A percentile compares a stretch with the other conserved stretches of the same genome.
These are phyloP conservation scores for Drosophila kanekoi DNA, from an alignment of 2,888 invertebrate species.

Conservation along the genomic window DNA sequence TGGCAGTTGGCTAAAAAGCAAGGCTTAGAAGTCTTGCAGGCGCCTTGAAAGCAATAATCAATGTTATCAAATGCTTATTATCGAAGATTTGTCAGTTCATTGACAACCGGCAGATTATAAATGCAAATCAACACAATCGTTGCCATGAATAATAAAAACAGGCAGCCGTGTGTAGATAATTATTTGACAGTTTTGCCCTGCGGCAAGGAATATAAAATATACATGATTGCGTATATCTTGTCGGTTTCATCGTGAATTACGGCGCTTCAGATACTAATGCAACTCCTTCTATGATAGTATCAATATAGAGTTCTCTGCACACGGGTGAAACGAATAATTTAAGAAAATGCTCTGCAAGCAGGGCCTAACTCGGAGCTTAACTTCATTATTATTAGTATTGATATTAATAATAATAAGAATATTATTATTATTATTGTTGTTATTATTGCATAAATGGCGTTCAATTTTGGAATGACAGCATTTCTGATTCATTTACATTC, in stretches of 20 bases:
- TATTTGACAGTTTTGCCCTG: conserved; percentile 50
- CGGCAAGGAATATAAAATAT: conserved; percentile 18
- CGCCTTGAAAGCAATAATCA: conserved; percentile 32
- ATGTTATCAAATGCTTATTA: conserved; percentile 52
- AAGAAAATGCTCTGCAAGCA: no score
- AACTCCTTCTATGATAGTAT: no score
- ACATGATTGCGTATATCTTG: conserved; percentile 22
- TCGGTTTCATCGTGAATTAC: conserved; percentile 9
- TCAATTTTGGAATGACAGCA: no score
- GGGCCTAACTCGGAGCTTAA: no score
- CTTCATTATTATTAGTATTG: no score
- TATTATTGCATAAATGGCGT: no score
- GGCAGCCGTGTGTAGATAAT: conserved; percentile 55
- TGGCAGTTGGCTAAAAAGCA: not conserved
- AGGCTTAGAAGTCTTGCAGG: not conserved
- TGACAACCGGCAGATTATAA: conserved; percentile 52
- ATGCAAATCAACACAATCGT: conserved; percentile 58
- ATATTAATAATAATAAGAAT: no score
- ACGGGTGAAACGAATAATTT: no score
- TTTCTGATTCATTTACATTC: not conserved
- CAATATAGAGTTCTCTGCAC: no score
- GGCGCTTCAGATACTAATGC: no score
- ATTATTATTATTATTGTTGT: no score
- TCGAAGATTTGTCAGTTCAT: conserved; percentile 62
- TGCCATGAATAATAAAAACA: conserved; percentile 48